phyloP scores from a whole-genome alignment of 2,888 invertebrate genomes.

The Chrysolina oricalcia region DNA sequence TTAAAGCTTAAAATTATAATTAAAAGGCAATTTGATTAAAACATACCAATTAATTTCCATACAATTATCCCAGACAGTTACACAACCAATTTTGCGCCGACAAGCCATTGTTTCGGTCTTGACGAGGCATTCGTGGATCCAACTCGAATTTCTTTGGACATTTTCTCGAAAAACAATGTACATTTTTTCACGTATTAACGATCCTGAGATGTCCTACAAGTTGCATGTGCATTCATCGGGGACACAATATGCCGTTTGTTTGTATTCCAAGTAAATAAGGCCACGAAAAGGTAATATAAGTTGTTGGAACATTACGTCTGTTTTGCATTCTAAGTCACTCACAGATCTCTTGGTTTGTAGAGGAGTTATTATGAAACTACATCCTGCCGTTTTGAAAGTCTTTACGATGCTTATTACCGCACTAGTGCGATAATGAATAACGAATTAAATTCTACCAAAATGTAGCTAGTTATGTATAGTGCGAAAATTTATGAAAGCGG shows the following conservation, averaged over 20 bases:
- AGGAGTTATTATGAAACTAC: not conserved
- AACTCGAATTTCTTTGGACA: conserved; percentile 35
- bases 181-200: conserved; percentile 48
- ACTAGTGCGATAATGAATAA: too few relatives aligned
- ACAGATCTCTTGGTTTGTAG: not conserved
- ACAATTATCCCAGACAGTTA: conserved; percentile 47
- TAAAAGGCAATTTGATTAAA: conserved; percentile 56
- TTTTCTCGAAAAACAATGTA: conserved; percentile 46
- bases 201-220: conserved; percentile 30
- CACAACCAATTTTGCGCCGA: conserved; percentile 33
- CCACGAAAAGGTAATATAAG: not conserved
- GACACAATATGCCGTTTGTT: conserved; percentile 23
- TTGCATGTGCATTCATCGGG: conserved; percentile 40
- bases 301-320: not conserved
- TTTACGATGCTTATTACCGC: too few relatives aligned
- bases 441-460: too few relatives aligned
- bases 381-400: too few relatives aligned
- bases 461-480: too few relatives aligned
- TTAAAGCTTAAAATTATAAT: conserved; percentile 54
- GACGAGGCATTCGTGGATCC: conserved; percentile 32
- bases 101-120: conserved; percentile 44
- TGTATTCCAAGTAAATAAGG: conserved; percentile 23
- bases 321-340: not conserved
- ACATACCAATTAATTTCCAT: conserved; percentile 54
- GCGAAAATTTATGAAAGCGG: too few relatives aligned